Conservation (phyloP, 2,888 invertebrate genomes). For the Galeopsomyia nigrocyanea region DNA sequence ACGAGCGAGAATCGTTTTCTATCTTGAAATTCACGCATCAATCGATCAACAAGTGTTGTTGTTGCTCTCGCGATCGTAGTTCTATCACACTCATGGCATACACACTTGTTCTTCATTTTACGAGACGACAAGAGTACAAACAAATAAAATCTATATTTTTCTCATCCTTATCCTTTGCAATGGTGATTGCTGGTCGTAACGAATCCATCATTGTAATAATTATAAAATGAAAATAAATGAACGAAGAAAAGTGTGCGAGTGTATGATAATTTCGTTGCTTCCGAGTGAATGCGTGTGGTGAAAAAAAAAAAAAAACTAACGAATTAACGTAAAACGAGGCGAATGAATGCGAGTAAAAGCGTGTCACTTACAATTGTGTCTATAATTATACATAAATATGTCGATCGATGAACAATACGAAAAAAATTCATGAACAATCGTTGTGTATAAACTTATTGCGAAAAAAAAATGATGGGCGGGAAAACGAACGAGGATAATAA, state of each 20-base stretch:
- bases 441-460: slow-evolving; percentile 51
- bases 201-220: slow-evolving; percentile 10
- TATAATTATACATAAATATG: slow-evolving; percentile 53
- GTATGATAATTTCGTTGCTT: slow-evolving; percentile 37
- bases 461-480: slow-evolving; percentile 47
- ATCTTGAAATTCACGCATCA: slow-evolving; percentile 22
- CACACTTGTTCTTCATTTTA: slow-evolving; percentile 35
- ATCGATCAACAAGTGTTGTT: background rate
- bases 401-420: slow-evolving; percentile 53
- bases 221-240: slow-evolving; percentile 44
- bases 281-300: slow-evolving; percentile 12
- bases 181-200: slow-evolving; percentile 53
- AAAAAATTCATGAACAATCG: slow-evolving; percentile 50
- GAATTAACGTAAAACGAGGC: slow-evolving; percentile 30
- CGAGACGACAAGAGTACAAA: slow-evolving; percentile 58
- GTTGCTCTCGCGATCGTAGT: background rate
- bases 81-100: slow-evolving; percentile 8
- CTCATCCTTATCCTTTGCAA: slow-evolving; percentile 61
- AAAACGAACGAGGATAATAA: slow-evolving; percentile 53
- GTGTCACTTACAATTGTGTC: slow-evolving; percentile 52
- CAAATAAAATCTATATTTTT: slow-evolving; percentile 54
- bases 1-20: background rate
- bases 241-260: slow-evolving; percentile 46
- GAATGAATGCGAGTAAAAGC: slow-evolving; percentile 31
- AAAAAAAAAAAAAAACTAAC: slow-evolving; percentile 42